A percentile compares a stretch with the other conserved stretches of the same genome.
Evolutionary conservation across 2,797 vertebrate species (phyloP).

Genomic region (Simalia tracyae): DNA sequence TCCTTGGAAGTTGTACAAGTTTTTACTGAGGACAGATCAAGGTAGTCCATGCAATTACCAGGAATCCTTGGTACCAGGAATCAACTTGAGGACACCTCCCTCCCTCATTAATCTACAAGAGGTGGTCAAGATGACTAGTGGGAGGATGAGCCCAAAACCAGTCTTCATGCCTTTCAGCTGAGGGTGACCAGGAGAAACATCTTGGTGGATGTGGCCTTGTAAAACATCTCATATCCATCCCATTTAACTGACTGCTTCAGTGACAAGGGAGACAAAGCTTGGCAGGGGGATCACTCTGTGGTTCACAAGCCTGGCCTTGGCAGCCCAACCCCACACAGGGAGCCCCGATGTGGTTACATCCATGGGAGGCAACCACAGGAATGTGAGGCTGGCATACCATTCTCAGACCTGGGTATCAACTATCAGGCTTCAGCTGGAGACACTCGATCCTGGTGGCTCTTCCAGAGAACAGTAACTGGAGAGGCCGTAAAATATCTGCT

Average conservation of each 20-base stretch:
- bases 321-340: not conserved
- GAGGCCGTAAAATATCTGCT: conserved; percentile 69
- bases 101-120: not conserved
- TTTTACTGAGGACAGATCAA: not conserved
- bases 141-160: not conserved
- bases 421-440: conserved; percentile 28
- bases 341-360: not conserved
- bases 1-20: not conserved
- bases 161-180: not conserved
- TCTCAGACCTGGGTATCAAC: conserved; percentile 46
- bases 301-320: not conserved
- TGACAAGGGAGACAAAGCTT: not conserved
- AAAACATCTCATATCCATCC: not conserved
- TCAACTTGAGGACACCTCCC: not conserved
- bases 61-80: too few species aligned
- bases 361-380: conserved; percentile 42
- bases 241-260: rapidly evolving
- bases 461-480: conserved; percentile 68
- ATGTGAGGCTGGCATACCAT: not conserved
- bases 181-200: not conserved
- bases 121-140: not conserved
- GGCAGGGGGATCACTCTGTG: not conserved
- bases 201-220: not conserved
- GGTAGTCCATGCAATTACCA: not conserved
- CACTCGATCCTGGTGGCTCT: conserved; percentile 61